Evolutionary conservation across 1,140 invertebrate genomes (phyloP), one percentile per base, ranked within the genome.

Genomic region (Archivesica marissinica): DNA sequence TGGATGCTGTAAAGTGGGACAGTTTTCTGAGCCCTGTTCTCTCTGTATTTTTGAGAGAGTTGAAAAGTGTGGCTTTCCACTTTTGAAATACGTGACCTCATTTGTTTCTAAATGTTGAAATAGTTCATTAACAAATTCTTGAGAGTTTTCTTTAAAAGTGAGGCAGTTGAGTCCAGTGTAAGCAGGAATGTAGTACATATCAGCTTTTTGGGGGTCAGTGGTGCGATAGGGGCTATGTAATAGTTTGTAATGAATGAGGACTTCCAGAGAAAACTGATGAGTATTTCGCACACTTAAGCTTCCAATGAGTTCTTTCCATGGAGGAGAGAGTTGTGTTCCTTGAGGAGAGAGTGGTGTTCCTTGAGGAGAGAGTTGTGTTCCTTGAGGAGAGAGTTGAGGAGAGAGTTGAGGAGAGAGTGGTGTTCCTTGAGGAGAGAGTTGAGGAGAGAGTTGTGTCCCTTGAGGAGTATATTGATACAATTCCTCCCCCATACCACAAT

Each of bases 101-200:
- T 70, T 41, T 23, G 33, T 39, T 50, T 82, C 59, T 20, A 91
- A 41, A 66, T 61, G 52, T 23, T 82, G 28, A n/a, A 87, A 85
- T 3, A 87, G 56, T 15, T 86, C 47, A 33, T 72, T 75, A 15
- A 83, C 50, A 52, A 80, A 44, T 23, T 39, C 39, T n/a, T 56
- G 23, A 15, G 23, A 33, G 0, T 85, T 72, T 38, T 30, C 54
- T 39, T 15, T 6, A 30, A 61, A 74, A 77, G 72, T 87, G 59
- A 88, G 78, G 39, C 89, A 90, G 20, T 77, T 38, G 15, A 89
- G 47, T 17, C 88, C 89, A 13, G 84, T 85, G 74, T 92, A 92
- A 30, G 88, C 86, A 9, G 91, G 91, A 20, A 91, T 86, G 66
- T 92, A 92, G 75, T 91, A 92, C 9, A 89, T 59, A 35, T 91